Percentiles rank a stretch among this genome's conserved stretches.
These are phyloP conservation scores for Tetramorium simillimum DNA, from an alignment of 1,140 invertebrate species.

Conservation along the genomic window DNA sequence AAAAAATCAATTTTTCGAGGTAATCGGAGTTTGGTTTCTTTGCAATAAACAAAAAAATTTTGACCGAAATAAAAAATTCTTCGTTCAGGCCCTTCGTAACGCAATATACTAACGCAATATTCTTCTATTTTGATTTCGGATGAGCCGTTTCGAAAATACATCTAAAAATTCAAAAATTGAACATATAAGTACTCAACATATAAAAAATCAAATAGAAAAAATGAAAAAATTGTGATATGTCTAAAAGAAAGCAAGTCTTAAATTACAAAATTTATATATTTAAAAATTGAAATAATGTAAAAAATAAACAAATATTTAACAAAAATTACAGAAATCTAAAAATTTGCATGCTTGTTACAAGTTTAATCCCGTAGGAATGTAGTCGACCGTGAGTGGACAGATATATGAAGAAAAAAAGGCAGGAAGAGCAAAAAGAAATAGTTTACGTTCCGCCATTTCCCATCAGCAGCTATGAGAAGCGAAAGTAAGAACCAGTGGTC, in stretches of 20 bases:
- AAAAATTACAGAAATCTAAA: neutral
- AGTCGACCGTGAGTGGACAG: slow-evolving; percentile 73
- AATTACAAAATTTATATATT: neutral
- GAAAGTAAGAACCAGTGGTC: slow-evolving; percentile 59
- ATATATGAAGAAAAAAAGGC: slow-evolving; percentile 64
- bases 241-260: neutral
- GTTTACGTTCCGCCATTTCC: slow-evolving; percentile 41
- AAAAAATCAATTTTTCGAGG: no score
- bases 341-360: slow-evolving; percentile 54
- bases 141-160: no score
- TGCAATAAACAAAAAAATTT: no score
- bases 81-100: no score
- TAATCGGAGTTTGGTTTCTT: no score
- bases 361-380: slow-evolving; percentile 75
- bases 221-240: neutral
- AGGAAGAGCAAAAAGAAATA: slow-evolving; percentile 46
- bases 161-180: no score
- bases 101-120: no score
- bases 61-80: no score
- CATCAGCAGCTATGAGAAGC: slow-evolving; percentile 46
- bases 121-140: no score
- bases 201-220: neutral
- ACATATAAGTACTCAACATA: no score
- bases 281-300: neutral
- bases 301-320: neutral